Percentiles rank a stretch among this genome's conserved stretches.
Conservation (phyloP, 2,888 invertebrate genomes). For the Orthosia cruda region DNA sequence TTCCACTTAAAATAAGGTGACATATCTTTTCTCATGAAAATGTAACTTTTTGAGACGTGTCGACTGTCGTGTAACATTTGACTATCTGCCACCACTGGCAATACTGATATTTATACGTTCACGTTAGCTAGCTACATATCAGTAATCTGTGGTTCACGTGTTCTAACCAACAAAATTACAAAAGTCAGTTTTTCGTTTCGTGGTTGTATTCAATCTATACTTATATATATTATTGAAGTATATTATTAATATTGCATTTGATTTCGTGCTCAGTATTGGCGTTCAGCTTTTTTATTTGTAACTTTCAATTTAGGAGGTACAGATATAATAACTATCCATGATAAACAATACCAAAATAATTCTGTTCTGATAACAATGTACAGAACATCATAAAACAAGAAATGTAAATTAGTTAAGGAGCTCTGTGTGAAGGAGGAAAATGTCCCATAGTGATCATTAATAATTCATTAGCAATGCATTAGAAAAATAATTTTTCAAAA, state of each 20-base stretch:
- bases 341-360: neutral
- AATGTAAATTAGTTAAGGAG: neutral
- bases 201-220: slow-evolving; percentile 50
- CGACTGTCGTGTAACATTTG: too few species aligned
- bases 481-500: neutral
- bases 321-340: too few species aligned
- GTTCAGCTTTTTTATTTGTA: neutral
- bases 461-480: too few species aligned
- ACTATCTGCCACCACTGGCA: too few species aligned
- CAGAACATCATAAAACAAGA: neutral
- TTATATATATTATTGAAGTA: too few species aligned
- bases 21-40: too few species aligned
- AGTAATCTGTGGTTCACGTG: too few species aligned
- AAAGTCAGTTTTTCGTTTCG: slow-evolving; percentile 37
- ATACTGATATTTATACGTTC: too few species aligned
- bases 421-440: slow-evolving; percentile 47
- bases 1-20: too few species aligned
- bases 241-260: too few species aligned
- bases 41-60: too few species aligned
- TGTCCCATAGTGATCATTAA: neutral
- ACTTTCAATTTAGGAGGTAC: neutral
- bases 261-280: neutral
- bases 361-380: neutral
- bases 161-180: slow-evolving; percentile 72
- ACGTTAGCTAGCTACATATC: too few species aligned